These are phyloP conservation scores for Myotis pilosus DNA, from an alignment of 2,797 vertebrate species.

Conservation along the genomic window DNA sequence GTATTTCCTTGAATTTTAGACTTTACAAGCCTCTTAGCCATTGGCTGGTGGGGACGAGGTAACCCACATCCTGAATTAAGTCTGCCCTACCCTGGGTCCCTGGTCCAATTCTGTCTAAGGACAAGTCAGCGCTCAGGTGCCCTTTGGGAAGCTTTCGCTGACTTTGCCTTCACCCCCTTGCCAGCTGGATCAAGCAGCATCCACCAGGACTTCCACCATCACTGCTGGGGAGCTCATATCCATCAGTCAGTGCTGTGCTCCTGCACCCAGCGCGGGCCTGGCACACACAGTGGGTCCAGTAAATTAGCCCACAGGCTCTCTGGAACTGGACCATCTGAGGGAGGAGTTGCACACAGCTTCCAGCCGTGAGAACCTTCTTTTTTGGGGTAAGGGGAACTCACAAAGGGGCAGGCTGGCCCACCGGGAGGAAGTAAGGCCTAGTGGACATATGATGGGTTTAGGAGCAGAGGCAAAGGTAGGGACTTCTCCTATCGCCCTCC, in stretches of 20 bases:
- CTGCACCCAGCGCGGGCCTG: neutral
- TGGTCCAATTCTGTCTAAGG: conserved; percentile 27
- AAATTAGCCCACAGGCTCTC: neutral
- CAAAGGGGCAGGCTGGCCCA: neutral
- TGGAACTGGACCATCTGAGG: neutral
- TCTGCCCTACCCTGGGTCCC: neutral
- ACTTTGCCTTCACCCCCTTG: neutral
- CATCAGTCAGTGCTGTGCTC: neutral
- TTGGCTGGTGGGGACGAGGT: neutral
- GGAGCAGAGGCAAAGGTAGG: neutral
- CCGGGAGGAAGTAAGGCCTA: neutral
- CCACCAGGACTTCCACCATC: neutral
- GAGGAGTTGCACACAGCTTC: neutral
- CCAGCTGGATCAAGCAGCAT: neutral
- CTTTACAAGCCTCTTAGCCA: conserved; percentile 22
- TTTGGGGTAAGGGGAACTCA: neutral
- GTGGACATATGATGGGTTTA: neutral
- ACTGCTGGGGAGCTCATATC: neutral
- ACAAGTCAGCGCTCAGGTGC: neutral
- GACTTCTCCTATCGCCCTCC: neutral
- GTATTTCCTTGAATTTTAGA: conserved; percentile 2
- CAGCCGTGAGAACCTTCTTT: neutral
- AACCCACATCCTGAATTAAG: neutral
- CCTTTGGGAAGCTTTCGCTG: conserved; percentile 8
- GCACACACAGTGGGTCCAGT: neutral